phyloP scores from a whole-genome alignment of 2,113 vertebrate genomes.

The Copsychus sechellarum region DNA sequence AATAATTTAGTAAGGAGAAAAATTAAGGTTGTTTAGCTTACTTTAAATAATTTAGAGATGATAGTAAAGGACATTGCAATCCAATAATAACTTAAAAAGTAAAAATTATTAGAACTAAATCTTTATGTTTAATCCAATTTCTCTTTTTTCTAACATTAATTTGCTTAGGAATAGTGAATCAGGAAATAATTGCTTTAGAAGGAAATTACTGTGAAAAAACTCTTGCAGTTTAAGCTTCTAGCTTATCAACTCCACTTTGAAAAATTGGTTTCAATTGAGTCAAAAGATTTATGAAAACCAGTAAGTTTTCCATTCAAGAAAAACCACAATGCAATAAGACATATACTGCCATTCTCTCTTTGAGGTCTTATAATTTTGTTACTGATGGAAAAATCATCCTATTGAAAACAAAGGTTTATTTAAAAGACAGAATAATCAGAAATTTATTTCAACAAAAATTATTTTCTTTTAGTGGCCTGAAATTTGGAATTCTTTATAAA shows the following conservation, averaged over 20 bases:
- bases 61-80: constrained; percentile 26
- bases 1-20: constrained; percentile 70
- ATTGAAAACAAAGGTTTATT: background rate
- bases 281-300: constrained; percentile 1
- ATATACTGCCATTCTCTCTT: background rate
- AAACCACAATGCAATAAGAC: background rate
- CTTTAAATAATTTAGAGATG: constrained; percentile 72
- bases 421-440: background rate
- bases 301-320: background rate
- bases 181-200: background rate
- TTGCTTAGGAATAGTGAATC: background rate
- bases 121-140: constrained; percentile 14
- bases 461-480: background rate
- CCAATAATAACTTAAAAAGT: background rate
- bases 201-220: background rate
- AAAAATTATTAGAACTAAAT: constrained; percentile 14
- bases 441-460: background rate
- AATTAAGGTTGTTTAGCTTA: constrained; percentile 53
- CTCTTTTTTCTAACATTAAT: background rate
- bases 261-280: background rate
- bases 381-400: background rate
- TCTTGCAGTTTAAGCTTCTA: background rate
- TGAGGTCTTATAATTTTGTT: background rate
- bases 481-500: background rate
- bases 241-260: background rate